Base-by-base conservation (phyloP, 2,888 invertebrate genomes). In the Ochropleura plecta region DNA sequence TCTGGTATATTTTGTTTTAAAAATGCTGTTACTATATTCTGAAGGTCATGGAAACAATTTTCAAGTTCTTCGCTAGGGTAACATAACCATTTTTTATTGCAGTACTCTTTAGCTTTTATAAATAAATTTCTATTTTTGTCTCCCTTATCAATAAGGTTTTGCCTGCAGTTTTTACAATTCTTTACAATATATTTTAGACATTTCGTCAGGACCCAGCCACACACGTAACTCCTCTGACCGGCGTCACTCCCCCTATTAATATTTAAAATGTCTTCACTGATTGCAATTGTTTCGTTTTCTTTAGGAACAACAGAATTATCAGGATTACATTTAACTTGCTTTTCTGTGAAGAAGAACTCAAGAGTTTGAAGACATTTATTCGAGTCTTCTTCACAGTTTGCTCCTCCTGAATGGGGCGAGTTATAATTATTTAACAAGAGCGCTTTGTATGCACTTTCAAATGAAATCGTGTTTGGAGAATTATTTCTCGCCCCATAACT, bases 111-210 rank as follows among this genome's bases (percentile, higher is more conserved):
- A 7, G 49, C 49, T 49, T 49, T 65, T 65, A 40, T 65, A 10
- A 65, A 65, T 18, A 3, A 10, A 49, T 12, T 65, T 40, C 18
- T 40, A 40, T 40, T 65, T 40, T 40, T 9, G 30, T 65, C 30
- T 65, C 12, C 18, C 7, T 16, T 51, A 1, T 51, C 65, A 40
- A 40, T 49, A 7, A 65, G 64, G 18, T 64, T 64, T 30, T 65
- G 0, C n/a, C n/a, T 62, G 8, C 48, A 65, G 16, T 7, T 49
- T 65, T 65, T 6, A n/a, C 49, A 65, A 4, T 30, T 42, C 64
- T 76, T 76, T 51, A 67, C 49, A n/a, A 76, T 6, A 76, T 76
- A 57, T 63, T 64, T 70, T 16, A 76, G 49, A 70, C 70, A 76
- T 53, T 70, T 76, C 9, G 60, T 57, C 71, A 79, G 18, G 44